phyloP scores from a whole-genome alignment of 2,797 vertebrate genomes.

The Sciaenops ocellatus region DNA sequence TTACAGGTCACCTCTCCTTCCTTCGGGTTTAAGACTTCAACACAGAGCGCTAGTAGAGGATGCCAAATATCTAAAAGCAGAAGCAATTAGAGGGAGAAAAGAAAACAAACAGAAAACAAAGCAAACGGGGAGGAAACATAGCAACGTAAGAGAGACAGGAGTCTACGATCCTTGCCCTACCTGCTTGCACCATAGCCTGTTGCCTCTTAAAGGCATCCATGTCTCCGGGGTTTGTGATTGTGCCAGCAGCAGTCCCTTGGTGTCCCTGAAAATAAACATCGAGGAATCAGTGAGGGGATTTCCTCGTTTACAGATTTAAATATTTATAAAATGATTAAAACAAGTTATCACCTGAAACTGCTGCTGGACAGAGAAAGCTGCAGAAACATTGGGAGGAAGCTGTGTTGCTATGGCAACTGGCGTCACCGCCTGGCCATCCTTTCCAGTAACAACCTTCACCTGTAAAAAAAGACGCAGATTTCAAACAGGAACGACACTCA shows the following conservation, averaged over 20 bases:
- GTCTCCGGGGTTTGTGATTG: slow-evolving; percentile 89
- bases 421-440: slow-evolving; percentile 97
- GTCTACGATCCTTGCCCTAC: slow-evolving; percentile 85
- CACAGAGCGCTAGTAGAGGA: slow-evolving; percentile 87
- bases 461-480: slow-evolving; percentile 72
- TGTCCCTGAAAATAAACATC: slow-evolving; percentile 86
- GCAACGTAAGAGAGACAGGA: slow-evolving; percentile 73
- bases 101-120: slow-evolving; percentile 82
- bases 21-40: slow-evolving; percentile 82
- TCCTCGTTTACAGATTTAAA: not conserved
- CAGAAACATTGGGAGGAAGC: slow-evolving; percentile 97
- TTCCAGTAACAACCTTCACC: slow-evolving; percentile 98
- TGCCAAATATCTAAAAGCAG: slow-evolving; percentile 89
- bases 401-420: slow-evolving; percentile 98
- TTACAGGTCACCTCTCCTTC: slow-evolving; percentile 84
- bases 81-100: slow-evolving; percentile 88
- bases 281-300: slow-evolving; percentile 51
- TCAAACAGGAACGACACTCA: slow-evolving; percentile 21
- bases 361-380: slow-evolving; percentile 93
- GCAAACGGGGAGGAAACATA: slow-evolving; percentile 82
- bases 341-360: slow-evolving; percentile 91
- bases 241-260: slow-evolving; percentile 85
- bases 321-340: slow-evolving; percentile 4
- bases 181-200: slow-evolving; percentile 92
- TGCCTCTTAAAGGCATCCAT: slow-evolving; percentile 97